phyloP scores from a whole-genome alignment of 1,140 invertebrate species.

The Lepidurus packardi region DNA sequence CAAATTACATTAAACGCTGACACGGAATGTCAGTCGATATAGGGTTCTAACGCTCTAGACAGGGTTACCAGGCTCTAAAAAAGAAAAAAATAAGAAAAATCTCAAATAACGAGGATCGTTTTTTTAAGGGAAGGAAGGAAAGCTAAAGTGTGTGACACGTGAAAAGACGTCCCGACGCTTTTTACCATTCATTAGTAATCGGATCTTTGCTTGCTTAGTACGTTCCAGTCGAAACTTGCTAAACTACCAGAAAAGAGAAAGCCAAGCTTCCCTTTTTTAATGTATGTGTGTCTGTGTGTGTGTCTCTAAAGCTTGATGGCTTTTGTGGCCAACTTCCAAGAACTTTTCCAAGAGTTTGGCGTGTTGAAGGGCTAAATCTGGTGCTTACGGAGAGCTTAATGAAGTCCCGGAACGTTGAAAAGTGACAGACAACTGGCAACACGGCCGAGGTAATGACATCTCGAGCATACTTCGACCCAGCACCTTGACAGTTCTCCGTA shows the following conservation, averaged over 20 bases:
- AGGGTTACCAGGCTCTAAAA: no score
- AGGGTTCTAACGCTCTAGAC: no score
- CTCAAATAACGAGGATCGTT: neutral
- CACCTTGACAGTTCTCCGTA: neutral
- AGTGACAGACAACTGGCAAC: constrained; percentile 1
- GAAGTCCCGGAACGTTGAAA: constrained; percentile 7
- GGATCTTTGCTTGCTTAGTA: neutral
- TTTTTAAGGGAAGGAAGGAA: neutral
- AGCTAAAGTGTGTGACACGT: neutral
- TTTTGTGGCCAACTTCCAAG: neutral
- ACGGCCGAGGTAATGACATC: constrained; percentile 14
- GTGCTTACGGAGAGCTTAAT: constrained; percentile 11
- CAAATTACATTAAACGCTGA: no score
- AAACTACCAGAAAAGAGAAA: neutral
- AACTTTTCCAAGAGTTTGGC: neutral
- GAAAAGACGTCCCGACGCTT: neutral
- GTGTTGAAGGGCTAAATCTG: constrained; percentile 9
- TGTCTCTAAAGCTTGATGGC: constrained; percentile 7
- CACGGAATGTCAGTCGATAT: no score
- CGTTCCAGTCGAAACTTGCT: constrained; percentile 4
- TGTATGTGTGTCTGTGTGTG: neutral
- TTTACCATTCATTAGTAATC: constrained; percentile 20
- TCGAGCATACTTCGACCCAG: neutral
- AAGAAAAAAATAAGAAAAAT: no score
- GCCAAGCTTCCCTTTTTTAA: neutral